These are phyloP conservation scores for Labeo catla DNA, from an alignment of 2,113 vertebrate genomes.

Conservation along the genomic window DNA sequence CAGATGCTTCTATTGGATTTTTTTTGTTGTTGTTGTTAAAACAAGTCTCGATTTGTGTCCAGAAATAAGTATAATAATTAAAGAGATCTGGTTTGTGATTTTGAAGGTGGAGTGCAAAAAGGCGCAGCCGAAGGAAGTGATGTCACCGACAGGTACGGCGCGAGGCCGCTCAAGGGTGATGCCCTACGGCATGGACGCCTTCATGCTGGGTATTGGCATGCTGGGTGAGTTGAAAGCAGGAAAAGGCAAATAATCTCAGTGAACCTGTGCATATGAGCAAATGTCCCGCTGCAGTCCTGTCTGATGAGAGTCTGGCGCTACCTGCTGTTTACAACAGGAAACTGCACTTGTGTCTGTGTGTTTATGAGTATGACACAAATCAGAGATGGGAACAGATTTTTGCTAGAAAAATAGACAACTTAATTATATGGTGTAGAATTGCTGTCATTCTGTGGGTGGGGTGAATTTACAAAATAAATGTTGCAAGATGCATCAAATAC, in stretches of 20 bases:
- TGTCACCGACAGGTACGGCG: constrained; percentile 95
- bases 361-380: background rate
- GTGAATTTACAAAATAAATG: background rate
- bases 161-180: constrained; percentile 95
- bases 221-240: constrained; percentile 79
- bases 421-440: too few species aligned
- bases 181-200: constrained; percentile 98
- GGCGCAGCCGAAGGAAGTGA: constrained; percentile 98
- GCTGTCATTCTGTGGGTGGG: background rate
- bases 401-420: background rate
- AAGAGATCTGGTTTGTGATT: background rate
- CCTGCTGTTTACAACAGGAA: constrained; percentile 60
- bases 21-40: too few species aligned
- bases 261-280: background rate
- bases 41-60: too few species aligned
- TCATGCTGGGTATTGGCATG: constrained; percentile 99
- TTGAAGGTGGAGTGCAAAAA: constrained; percentile 98
- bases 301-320: constrained; percentile 52
- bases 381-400: background rate
- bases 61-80: background rate
- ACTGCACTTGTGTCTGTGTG: background rate
- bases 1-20: background rate
- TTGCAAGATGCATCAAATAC: background rate
- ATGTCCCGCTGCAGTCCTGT: background rate
- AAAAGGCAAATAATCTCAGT: background rate